These are phyloP conservation scores for Yponomeuta sedellus DNA, from an alignment of 2,888 invertebrate genomes.

Conservation along the genomic window DNA sequence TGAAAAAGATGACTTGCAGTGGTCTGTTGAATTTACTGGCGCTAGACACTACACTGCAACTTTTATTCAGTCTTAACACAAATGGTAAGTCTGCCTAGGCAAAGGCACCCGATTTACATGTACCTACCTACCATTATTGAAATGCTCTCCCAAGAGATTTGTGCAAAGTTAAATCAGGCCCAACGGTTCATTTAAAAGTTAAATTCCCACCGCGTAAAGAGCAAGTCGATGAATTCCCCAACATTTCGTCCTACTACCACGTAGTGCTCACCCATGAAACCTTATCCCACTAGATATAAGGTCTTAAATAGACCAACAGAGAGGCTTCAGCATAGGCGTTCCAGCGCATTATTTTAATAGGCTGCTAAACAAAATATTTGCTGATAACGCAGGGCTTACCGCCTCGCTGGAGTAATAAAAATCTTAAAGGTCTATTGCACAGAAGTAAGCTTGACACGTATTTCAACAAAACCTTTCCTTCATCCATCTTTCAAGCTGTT, in stretches of 20 bases:
- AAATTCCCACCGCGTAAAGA: conserved; percentile 13
- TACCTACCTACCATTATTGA: background rate
- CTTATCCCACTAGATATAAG: background rate
- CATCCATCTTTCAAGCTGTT: too few relatives aligned
- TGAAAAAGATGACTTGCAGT: too few relatives aligned
- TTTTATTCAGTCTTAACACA: background rate
- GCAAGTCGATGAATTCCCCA: conserved; percentile 2
- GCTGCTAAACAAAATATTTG: conserved; percentile 21
- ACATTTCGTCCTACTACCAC: background rate
- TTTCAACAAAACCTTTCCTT: background rate
- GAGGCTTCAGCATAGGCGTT: background rate
- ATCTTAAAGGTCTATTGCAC: background rate
- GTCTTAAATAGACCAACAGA: background rate
- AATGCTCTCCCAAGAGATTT: background rate
- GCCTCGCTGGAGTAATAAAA: conserved; percentile 10
- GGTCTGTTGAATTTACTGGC: too few relatives aligned
- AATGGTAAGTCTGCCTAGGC: background rate
- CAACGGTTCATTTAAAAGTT: conserved; percentile 13
- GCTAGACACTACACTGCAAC: too few relatives aligned
- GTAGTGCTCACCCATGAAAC: background rate
- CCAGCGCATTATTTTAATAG: conserved; percentile 18
- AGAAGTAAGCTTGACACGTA: background rate
- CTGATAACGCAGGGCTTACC: conserved; percentile 15
- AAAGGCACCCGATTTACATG: background rate
- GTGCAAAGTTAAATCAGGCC: conserved; percentile 9